Conservation (phyloP, 1,140 invertebrate species). For the Nomia melanderi region DNA sequence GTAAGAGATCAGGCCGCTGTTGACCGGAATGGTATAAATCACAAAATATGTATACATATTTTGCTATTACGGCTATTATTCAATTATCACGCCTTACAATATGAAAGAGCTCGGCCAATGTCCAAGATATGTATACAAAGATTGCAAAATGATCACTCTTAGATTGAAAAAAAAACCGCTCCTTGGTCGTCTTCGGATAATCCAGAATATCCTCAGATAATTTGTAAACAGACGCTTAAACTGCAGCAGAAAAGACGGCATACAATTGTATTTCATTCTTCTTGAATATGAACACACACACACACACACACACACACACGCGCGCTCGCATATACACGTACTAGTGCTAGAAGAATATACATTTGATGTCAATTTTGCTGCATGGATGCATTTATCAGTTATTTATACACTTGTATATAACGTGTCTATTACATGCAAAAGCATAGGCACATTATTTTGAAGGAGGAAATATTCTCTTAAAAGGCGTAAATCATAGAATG, state of each 20-base stretch:
- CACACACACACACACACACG: background rate
- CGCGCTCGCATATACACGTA: background rate
- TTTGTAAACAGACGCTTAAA: too few relatives aligned
- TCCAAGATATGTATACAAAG: constrained; percentile 20
- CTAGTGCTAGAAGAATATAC: constrained; percentile 4
- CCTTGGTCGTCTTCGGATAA: constrained; percentile 42
- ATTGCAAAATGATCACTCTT: constrained; percentile 17
- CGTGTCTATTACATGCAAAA: constrained; percentile 68
- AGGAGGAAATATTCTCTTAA: constrained; percentile 7
- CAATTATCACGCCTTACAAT: constrained; percentile 51
- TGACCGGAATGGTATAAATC: constrained; percentile 24
- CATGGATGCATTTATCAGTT: constrained; percentile 25
- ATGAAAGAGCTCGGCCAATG: constrained; percentile 52
- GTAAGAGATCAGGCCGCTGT: constrained; percentile 11
- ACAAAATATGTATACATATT: constrained; percentile 39
- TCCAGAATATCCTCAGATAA: constrained; percentile 23
- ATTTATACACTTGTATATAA: constrained; percentile 77
- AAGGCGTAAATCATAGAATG: constrained; percentile 27
- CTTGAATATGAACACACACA: background rate
- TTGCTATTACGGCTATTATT: constrained; percentile 49
- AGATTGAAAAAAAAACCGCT: constrained; percentile 54
- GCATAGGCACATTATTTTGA: constrained; percentile 7
- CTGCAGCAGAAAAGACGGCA: constrained; percentile 42
- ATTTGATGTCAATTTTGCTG: constrained; percentile 35
- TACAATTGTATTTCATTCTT: constrained; percentile 37